These are phyloP conservation scores for Heliconius ethilla DNA, from an alignment of 2,888 invertebrate species.

Conservation along the genomic window DNA sequence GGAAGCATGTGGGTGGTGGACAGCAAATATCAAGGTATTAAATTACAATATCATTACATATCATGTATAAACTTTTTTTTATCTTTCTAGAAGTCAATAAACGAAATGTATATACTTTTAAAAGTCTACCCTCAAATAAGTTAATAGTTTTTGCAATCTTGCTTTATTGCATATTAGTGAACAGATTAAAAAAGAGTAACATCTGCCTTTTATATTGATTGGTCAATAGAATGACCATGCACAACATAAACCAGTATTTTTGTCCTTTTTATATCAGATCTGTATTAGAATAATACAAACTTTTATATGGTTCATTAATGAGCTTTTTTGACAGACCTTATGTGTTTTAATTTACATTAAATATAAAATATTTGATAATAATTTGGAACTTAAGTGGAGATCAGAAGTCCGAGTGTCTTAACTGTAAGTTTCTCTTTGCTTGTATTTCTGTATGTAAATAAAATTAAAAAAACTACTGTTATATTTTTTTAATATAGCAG, in stretches of 20 bases:
- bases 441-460: neutral
- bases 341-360: neutral
- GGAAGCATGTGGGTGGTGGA: constrained; percentile 98
- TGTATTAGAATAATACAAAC: constrained; percentile 26
- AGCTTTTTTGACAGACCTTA: neutral
- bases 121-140: constrained; percentile 28
- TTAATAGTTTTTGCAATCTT: constrained; percentile 6
- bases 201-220: constrained; percentile 22
- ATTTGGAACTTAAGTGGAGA: neutral
- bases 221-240: constrained; percentile 17
- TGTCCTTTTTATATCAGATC: constrained; percentile 22
- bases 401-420: too few relatives aligned
- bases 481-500: neutral
- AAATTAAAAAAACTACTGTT: neutral
- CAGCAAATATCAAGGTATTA: constrained; percentile 92
- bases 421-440: too few relatives aligned
- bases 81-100: constrained; percentile 25
- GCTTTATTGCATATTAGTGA: constrained; percentile 2
- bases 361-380: neutral
- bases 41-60: constrained; percentile 39
- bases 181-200: constrained; percentile 16
- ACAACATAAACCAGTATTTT: constrained; percentile 35
- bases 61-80: constrained; percentile 1
- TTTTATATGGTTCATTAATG: neutral
- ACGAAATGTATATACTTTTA: constrained; percentile 26